Base-by-base conservation (phyloP, 2,113 vertebrate genomes). In the Asarcornis scutulata region DNA sequence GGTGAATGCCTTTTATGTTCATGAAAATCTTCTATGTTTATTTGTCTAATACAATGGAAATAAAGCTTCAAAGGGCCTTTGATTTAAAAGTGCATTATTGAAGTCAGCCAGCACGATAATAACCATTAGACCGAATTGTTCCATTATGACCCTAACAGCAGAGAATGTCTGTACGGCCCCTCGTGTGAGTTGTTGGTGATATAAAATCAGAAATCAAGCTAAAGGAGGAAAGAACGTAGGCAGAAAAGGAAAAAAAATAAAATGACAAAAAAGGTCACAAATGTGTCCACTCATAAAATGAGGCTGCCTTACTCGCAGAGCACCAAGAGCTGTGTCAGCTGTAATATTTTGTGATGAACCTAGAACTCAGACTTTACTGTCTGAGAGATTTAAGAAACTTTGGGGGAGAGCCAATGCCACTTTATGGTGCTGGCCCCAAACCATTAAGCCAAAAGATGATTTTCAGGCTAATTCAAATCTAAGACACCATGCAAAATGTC, bases 11-110 rank as follows among this genome's bases (percentile, higher is more conserved):
- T 97, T 97, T 95, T 88, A 96, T 89, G 92, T 90, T 58, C 2
- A 4, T 73, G 88, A 78, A 86, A 89, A 91, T 91, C 89, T 83
- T 90, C 94, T 27, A 15, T 95, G 95, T 95, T 96, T 95, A 94
- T 91, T 93, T 89, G 58, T 86, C 64, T 96, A 91, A 91, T 86
- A 91, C 91, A 96, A 93, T 92, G 83, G 91, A 95, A 95, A 97
- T 62, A 87, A 86, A 83, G 79, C 74, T 74, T 86, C 93, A 95
- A 97, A 95, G 89, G 71, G 32, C 67, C 93, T 97, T 97, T 96
- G 93, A 86, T 97, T 96, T 92, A 68, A 69, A 96, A 94, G 87
- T 72, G 34, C 56, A 34, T 89, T 88, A 29, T 67, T 94, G 62
- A 87, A 42, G 58, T 87, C 77, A 95, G 93, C 64, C 83, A 29